Evolutionary conservation across 92 coral and sea anemone species (phyloP).

Genomic region (Metridium senile): DNA sequence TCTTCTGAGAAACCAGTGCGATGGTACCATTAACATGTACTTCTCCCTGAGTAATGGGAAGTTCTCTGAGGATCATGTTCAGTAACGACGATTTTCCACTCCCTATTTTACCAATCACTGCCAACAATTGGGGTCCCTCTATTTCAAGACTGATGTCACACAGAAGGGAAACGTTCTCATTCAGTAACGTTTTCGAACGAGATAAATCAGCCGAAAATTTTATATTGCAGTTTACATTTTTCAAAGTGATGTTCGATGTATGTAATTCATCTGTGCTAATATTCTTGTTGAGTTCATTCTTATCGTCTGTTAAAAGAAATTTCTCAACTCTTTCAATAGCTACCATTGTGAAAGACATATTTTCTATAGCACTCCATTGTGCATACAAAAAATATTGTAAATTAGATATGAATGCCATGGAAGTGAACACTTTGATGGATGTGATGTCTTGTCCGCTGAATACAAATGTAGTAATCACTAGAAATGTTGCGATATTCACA

Average conservation of each 20-base stretch:
- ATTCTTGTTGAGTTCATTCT: too few species aligned
- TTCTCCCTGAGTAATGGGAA: slow-evolving; percentile 17
- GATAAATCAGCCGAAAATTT: too few species aligned
- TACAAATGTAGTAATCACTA: slow-evolving; percentile 2
- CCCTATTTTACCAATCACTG: slow-evolving; percentile 24
- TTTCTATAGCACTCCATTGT: neutral
- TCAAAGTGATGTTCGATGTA: neutral
- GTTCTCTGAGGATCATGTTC: slow-evolving; percentile 11
- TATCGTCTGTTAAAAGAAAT: neutral
- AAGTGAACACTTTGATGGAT: neutral
- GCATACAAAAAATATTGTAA: neutral
- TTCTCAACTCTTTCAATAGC: neutral
- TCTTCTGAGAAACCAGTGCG: slow-evolving; percentile 12
- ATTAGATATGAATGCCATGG: neutral
- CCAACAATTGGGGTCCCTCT: neutral
- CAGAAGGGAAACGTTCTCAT: neutral
- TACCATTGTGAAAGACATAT: neutral
- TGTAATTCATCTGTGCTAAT: too few species aligned
- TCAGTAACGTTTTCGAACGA: too few species aligned
- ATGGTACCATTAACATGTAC: neutral
- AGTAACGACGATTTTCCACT: slow-evolving; percentile 22
- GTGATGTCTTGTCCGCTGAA: slow-evolving; percentile 12
- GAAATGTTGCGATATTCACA: neutral
- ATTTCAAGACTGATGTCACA: neutral
- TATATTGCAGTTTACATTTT: neutral